Evolutionary conservation across 2,797 vertebrate genomes (phyloP).

Genomic region (Acanthurus lineatus): DNA sequence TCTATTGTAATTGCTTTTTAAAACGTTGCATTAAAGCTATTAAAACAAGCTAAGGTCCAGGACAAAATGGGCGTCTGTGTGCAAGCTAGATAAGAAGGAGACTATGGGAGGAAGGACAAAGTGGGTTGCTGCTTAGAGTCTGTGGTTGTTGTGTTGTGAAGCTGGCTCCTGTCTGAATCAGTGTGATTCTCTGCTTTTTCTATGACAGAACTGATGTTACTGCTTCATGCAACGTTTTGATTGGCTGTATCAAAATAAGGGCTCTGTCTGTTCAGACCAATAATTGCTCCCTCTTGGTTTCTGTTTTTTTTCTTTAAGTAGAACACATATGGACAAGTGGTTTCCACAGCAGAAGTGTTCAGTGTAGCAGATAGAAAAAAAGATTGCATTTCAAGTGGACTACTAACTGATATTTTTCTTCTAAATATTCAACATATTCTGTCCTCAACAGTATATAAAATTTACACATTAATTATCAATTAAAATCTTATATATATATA

Average conservation of each 20-base stretch:
- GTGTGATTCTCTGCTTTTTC: too few species aligned
- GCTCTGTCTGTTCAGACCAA: not conserved
- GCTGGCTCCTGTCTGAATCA: too few species aligned
- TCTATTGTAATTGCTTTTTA: too few species aligned
- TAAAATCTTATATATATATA: slow-evolving; percentile 25
- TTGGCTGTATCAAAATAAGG: not conserved
- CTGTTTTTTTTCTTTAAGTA: not conserved
- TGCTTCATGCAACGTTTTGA: too few species aligned
- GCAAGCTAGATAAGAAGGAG: too few species aligned
- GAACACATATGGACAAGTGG: not conserved
- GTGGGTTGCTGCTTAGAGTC: too few species aligned
- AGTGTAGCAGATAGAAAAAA: not conserved
- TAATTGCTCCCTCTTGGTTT: not conserved
- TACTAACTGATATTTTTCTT: not conserved
- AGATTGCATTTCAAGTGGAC: not conserved
- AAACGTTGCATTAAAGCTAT: too few species aligned
- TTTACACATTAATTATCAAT: not conserved
- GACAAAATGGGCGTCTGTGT: too few species aligned
- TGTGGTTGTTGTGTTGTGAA: too few species aligned
- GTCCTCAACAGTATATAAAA: slow-evolving; percentile 14
- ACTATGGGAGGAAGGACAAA: too few species aligned
- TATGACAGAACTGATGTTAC: too few species aligned
- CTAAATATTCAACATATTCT: not conserved
- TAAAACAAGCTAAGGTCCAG: too few species aligned
- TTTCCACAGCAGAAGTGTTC: not conserved